Conservation (phyloP, 2,113 vertebrate genomes). For the Centropristis striata region DNA sequence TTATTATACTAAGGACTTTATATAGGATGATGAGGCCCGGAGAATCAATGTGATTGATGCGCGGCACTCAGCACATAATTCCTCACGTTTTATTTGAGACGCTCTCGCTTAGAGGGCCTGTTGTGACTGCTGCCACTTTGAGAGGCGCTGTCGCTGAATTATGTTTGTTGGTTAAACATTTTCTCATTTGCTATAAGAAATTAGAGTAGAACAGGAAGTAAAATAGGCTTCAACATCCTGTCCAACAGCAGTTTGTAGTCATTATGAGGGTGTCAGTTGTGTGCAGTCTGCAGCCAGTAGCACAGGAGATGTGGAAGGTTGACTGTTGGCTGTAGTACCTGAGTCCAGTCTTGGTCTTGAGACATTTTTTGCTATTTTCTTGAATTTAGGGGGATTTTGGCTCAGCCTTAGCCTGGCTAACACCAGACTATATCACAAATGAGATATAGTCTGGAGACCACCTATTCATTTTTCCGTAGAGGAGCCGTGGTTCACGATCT, state of each 20-base stretch:
- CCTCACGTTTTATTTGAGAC: conserved; percentile 59
- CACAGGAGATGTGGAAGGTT: conserved; percentile 11
- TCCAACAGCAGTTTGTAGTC: conserved; percentile 43
- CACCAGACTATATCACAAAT: too few species aligned
- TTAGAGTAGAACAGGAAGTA: conserved; percentile 35
- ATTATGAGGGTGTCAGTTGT: conserved; percentile 57
- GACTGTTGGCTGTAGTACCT: background rate
- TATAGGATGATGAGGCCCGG: conserved; percentile 69
- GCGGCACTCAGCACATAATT: conserved; percentile 44
- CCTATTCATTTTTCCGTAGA: too few species aligned
- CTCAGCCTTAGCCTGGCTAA: background rate
- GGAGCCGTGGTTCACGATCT: too few species aligned
- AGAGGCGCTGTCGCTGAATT: conserved; percentile 31
- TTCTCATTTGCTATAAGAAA: conserved; percentile 34
- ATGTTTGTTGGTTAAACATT: conserved; percentile 7
- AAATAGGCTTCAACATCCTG: conserved; percentile 21
- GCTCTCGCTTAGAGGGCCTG: conserved; percentile 20
- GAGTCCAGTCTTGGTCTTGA: background rate
- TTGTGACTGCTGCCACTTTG: conserved; percentile 46
- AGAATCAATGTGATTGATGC: conserved; percentile 73
- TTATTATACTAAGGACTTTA: conserved; percentile 80
- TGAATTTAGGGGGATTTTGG: background rate
- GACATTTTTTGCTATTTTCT: background rate
- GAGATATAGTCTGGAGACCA: too few species aligned
- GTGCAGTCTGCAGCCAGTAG: conserved; percentile 15